Base-by-base conservation (phyloP, 1,140 invertebrate species). In the Sinonovacula constricta region DNA sequence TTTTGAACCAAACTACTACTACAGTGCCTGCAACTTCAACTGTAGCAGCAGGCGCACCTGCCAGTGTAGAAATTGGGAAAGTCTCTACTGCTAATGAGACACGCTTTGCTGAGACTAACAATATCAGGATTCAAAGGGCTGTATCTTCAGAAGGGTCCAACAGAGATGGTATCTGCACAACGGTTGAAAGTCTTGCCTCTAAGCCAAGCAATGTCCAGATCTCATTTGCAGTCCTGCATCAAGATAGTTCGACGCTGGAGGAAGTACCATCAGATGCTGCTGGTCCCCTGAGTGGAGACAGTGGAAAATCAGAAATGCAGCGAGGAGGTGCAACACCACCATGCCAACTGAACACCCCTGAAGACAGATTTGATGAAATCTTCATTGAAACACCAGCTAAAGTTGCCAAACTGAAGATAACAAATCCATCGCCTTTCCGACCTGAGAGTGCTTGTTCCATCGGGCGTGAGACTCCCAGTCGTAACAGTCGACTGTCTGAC, bases 321-420 rank as follows among this genome's bases (percentile, higher is more conserved):
- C n/a, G n/a, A n/a, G n/a, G n/a, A n/a, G n/a, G n/a, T n/a, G n/a
- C n/a, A n/a, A n/a, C n/a, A n/a, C n/a, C n/a, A n/a, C n/a, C n/a
- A n/a, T n/a, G n/a, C n/a, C n/a, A n/a, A n/a, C n/a, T n/a, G n/a
- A 45, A 45, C 39, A 45, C 7, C 7, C 7, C 18, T 7, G 39
- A 45, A 45, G 71, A 62, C 0, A 65, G 60, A 24, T 59, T 74
- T 24, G 51, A 76, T 30, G 33, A 45, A 39, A 66, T 76, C 62
- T 76, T 62, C 65, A 18, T 51, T 15, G 75, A 78, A 53, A 63
- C 75, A 10, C 75, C 66, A 36, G 26, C 28, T 33, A 78, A 70
- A 24, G 70, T 78, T 7, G 65, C 56, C 18, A 78, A 69, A 63
- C 24, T 78, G 22, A 78, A 78, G 22, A 65, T 70, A n/a, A 69